Evolutionary conservation across 2,113 vertebrate species (phyloP).

Genomic region (Sclerurus mexicanus): DNA sequence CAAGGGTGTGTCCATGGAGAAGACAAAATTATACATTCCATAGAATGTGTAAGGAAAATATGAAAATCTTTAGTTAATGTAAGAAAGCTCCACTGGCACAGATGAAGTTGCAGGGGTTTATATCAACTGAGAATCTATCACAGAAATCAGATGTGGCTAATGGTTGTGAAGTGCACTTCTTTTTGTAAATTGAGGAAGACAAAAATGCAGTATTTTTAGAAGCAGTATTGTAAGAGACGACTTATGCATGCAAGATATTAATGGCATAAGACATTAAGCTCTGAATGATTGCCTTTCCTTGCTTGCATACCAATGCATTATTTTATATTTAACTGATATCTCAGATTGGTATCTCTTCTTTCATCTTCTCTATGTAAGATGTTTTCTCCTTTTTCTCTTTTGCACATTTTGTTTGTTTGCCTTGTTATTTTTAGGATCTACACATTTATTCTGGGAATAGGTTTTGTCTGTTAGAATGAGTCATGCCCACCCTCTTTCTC

Average conservation of each 20-base stretch:
- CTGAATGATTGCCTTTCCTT: not conserved
- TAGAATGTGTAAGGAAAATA: not conserved
- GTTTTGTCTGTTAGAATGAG: slow-evolving; percentile 25
- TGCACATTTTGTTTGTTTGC: not conserved
- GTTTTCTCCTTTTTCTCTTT: not conserved
- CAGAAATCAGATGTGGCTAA: slow-evolving; percentile 10
- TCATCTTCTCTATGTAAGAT: not conserved
- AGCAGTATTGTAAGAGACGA: slow-evolving; percentile 8
- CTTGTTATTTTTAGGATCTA: slow-evolving; percentile 28
- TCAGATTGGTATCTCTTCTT: not conserved
- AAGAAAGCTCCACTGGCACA: not conserved
- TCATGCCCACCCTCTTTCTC: not conserved
- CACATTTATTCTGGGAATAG: not conserved
- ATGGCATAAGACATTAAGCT: slow-evolving; percentile 4
- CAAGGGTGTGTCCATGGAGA: too few relatives aligned
- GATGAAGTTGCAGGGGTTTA: not conserved
- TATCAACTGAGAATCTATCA: not conserved
- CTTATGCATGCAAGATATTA: slow-evolving; percentile 19
- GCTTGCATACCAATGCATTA: not conserved
- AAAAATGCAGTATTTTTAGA: slow-evolving; percentile 31
- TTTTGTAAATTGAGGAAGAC: not conserved
- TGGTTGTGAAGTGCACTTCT: not conserved
- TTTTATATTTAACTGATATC: not conserved
- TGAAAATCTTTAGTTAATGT: not conserved
- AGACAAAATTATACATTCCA: too few relatives aligned